Conservation (phyloP, 2,797 vertebrate genomes). For the Acipenser transmontanus region DNA sequence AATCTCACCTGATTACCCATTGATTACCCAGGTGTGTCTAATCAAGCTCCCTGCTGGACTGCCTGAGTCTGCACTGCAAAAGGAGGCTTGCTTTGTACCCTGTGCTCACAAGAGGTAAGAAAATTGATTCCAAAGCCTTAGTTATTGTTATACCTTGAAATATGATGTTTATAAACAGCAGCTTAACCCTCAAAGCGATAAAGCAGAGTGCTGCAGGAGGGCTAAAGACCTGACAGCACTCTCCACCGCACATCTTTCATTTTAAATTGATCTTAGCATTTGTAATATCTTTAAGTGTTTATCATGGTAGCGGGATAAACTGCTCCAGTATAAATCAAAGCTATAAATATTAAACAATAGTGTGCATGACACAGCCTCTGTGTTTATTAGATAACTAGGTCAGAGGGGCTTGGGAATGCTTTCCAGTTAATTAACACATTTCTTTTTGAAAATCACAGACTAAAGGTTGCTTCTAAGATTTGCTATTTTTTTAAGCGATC, state of each 20-base stretch:
- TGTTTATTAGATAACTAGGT: conserved; percentile 13
- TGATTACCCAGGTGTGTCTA: no score
- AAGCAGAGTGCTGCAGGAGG: no score
- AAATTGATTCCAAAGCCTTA: no score
- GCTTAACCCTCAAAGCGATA: no score
- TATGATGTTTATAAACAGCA: no score
- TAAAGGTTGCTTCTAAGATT: conserved; percentile 11
- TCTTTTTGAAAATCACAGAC: conserved; percentile 22
- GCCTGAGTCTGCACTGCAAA: no score
- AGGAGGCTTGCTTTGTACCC: no score
- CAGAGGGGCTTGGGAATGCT: conserved; percentile 12
- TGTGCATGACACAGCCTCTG: background rate
- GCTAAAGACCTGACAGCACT: background rate
- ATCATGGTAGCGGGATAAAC: conserved; percentile 1
- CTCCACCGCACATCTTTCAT: background rate
- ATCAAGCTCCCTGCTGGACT: no score
- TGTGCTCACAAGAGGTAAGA: no score
- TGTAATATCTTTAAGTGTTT: conserved; percentile 26
- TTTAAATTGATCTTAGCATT: conserved; percentile 21
- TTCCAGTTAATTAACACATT: conserved; percentile 34
- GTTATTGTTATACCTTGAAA: no score
- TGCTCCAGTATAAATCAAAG: conserved; percentile 18
- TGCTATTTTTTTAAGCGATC: background rate
- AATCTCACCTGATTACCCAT: no score
- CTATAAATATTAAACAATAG: conserved; percentile 15